Evolutionary conservation across 2,888 invertebrate genomes (phyloP).

Genomic region (Tetranychus piercei): DNA sequence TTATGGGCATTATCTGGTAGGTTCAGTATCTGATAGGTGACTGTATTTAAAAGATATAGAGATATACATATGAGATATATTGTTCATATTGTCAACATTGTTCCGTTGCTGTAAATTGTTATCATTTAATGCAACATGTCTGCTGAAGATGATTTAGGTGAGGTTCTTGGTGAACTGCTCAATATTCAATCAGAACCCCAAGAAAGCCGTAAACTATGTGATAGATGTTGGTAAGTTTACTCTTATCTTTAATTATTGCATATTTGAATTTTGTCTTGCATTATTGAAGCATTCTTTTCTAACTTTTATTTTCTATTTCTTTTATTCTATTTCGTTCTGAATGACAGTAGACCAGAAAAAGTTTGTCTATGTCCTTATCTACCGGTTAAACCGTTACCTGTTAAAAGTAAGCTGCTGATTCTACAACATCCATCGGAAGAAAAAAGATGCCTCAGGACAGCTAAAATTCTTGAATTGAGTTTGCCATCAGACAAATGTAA

Average conservation of each 20-base stretch:
- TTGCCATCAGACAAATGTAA: constrained; percentile 54
- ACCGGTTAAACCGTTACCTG: constrained; percentile 48
- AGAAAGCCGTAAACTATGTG: constrained; percentile 21
- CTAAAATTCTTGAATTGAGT: constrained; percentile 65
- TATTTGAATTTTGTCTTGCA: neutral
- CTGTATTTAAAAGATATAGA: no score
- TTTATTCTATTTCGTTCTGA: constrained; percentile 26
- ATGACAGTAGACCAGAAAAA: constrained; percentile 50
- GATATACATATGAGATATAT: no score
- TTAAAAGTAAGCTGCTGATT: constrained; percentile 53
- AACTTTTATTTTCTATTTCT: neutral
- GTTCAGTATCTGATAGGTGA: no score
- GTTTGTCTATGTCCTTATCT: constrained; percentile 82
- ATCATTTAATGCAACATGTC: neutral
- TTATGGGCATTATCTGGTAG: no score
- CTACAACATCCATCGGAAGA: constrained; percentile 86
- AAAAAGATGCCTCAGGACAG: constrained; percentile 67
- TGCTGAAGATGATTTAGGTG: neutral
- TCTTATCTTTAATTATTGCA: neutral
- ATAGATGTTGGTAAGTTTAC: constrained; percentile 21
- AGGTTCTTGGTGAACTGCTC: constrained; percentile 21
- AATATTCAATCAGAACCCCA: constrained; percentile 24
- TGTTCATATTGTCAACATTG: no score
- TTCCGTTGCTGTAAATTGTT: neutral
- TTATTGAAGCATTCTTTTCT: no score